Conservation (phyloP, 2,888 invertebrate genomes). For the Perizoma affinitatum region DNA sequence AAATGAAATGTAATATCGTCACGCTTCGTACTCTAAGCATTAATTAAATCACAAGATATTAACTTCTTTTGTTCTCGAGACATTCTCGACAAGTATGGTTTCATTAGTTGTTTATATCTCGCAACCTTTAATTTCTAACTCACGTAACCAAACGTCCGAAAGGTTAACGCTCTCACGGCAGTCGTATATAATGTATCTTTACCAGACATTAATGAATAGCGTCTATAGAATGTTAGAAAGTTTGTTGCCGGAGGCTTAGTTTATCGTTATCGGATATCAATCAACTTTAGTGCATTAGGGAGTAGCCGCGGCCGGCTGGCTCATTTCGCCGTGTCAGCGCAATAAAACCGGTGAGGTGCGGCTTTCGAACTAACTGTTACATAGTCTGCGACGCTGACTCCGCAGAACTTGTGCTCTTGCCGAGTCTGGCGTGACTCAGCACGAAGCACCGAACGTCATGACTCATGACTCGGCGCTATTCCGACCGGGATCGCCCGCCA, state of each 20-base stretch:
- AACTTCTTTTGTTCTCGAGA: constrained; percentile 37
- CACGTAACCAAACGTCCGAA: constrained; percentile 22
- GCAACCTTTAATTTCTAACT: constrained; percentile 18
- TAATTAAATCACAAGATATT: constrained; percentile 45
- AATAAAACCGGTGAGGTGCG: constrained; percentile 62
- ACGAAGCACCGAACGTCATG: constrained; percentile 51
- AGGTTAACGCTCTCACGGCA: constrained; percentile 30
- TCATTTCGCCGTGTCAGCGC: constrained; percentile 65
- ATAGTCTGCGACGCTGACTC: constrained; percentile 52
- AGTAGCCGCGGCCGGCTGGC: constrained; percentile 46
- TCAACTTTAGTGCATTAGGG: constrained; percentile 67
- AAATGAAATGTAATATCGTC: constrained; percentile 42
- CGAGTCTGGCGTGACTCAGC: constrained; percentile 71
- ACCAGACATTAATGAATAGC: constrained; percentile 27
- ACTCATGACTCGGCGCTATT: constrained; percentile 70
- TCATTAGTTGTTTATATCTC: constrained; percentile 33
- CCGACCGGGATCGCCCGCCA: constrained; percentile 62
- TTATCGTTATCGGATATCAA: constrained; percentile 65
- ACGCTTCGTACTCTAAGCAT: constrained; percentile 36
- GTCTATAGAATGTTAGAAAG: constrained; percentile 31
- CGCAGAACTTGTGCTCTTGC: constrained; percentile 54
- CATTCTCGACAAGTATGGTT: constrained; percentile 43
- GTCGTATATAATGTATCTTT: constrained; percentile 22
- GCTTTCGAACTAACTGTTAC: constrained; percentile 44
- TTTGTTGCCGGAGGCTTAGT: constrained; percentile 37